Evolutionary conservation across 2,888 invertebrate species (phyloP).

Genomic region (Oscheius myriophilus): DNA sequence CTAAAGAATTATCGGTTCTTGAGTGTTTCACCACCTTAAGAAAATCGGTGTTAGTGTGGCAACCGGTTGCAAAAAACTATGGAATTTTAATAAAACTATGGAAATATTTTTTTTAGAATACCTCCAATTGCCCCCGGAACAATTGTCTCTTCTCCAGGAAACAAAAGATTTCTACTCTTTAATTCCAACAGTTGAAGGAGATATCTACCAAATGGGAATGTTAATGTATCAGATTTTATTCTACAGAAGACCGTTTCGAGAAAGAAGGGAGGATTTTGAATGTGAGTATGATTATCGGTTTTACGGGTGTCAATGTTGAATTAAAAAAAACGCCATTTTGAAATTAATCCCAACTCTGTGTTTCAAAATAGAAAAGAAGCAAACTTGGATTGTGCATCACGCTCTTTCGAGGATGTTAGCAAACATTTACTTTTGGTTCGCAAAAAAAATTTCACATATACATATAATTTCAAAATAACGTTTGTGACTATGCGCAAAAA

Average conservation of each 20-base stretch:
- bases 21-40: too few relatives aligned
- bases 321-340: not conserved
- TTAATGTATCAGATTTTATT: constrained; percentile 53
- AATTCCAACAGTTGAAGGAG: constrained; percentile 16
- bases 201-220: constrained; percentile 58
- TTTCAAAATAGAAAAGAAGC: too few relatives aligned
- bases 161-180: constrained; percentile 23
- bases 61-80: too few relatives aligned
- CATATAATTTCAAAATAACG: too few relatives aligned
- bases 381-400: too few relatives aligned
- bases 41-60: too few relatives aligned
- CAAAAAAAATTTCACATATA: too few relatives aligned
- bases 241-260: constrained; percentile 47
- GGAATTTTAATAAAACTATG: not conserved
- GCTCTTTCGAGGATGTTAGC: too few relatives aligned
- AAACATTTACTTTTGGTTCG: too few relatives aligned
- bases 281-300: constrained; percentile 26
- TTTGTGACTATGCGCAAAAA: too few relatives aligned
- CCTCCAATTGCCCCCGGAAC: constrained; percentile 51
- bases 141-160: constrained; percentile 34
- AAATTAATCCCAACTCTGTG: too few relatives aligned
- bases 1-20: too few relatives aligned
- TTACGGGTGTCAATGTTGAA: not conserved
- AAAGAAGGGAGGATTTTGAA: constrained; percentile 36
- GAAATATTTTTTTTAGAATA: constrained; percentile 36